These are phyloP conservation scores for Fragum sueziense DNA, from an alignment of 2,888 invertebrate genomes.

Conservation along the genomic window DNA sequence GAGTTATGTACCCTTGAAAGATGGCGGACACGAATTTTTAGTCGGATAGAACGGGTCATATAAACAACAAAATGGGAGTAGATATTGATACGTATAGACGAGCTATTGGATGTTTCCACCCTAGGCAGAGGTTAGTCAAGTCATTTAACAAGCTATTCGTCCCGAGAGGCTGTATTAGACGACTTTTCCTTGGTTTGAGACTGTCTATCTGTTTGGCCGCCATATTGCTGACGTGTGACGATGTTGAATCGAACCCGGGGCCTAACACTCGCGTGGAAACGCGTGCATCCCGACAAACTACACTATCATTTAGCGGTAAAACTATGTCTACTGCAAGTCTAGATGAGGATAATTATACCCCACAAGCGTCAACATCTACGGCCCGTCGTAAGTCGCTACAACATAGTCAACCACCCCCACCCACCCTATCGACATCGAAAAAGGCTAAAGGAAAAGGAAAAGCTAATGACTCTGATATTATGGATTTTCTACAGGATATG, in stretches of 20 bases:
- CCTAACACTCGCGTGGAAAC: neutral
- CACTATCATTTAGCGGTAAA: no score
- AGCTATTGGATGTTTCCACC: no score
- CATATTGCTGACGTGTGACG: no score
- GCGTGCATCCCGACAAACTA: neutral
- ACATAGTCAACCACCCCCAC: neutral
- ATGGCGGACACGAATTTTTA: no score
- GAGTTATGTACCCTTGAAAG: no score
- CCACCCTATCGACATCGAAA: neutral
- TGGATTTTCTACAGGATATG: constrained; percentile 8
- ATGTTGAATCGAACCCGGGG: no score
- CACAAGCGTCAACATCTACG: neutral
- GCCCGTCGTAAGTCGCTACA: neutral
- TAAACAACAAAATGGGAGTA: no score
- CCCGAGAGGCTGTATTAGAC: neutral
- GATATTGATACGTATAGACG: no score
- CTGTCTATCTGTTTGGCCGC: no score
- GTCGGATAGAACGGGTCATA: no score
- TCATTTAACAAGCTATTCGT: neutral
- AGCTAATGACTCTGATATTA: neutral
- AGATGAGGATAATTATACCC: neutral
- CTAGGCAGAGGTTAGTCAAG: neutral
- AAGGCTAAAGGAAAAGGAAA: neutral
- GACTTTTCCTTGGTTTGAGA: no score
- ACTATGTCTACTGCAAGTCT: neutral